A percentile compares a stretch with the other conserved stretches of the same genome.
phyloP scores from a whole-genome alignment of 2,113 vertebrate genomes.

The Leucopsar rothschildi region DNA sequence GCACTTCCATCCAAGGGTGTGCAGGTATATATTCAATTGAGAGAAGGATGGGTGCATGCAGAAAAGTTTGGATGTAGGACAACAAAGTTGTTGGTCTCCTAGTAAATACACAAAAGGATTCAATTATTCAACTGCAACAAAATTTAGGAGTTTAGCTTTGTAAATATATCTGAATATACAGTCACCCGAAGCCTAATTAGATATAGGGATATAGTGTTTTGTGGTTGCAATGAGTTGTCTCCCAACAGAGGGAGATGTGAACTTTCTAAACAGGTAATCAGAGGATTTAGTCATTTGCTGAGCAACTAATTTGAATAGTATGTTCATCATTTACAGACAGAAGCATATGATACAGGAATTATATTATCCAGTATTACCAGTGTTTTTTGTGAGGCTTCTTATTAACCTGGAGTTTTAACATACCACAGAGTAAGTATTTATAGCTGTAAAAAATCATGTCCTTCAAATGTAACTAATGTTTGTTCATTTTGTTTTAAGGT shows the following conservation, averaged over 20 bases:
- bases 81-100: neutral
- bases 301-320: accelerated
- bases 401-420: neutral
- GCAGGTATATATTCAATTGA: no score
- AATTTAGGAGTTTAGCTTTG: neutral
- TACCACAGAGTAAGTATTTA: neutral
- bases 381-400: neutral
- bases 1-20: neutral
- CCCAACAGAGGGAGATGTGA: neutral
- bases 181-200: neutral
- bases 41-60: neutral
- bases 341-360: neutral
- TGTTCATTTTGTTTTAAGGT: neutral
- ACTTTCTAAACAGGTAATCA: neutral
- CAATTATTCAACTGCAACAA: neutral
- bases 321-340: neutral
- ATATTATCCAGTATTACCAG: neutral
- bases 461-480: neutral
- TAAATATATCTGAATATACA: neutral
- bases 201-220: neutral
- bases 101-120: neutral
- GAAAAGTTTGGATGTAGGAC: neutral
- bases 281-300: neutral
- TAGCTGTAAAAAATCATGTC: neutral
- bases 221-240: neutral